Conservation (phyloP, 2,113 vertebrate genomes). For the Platichthys stellatus region DNA sequence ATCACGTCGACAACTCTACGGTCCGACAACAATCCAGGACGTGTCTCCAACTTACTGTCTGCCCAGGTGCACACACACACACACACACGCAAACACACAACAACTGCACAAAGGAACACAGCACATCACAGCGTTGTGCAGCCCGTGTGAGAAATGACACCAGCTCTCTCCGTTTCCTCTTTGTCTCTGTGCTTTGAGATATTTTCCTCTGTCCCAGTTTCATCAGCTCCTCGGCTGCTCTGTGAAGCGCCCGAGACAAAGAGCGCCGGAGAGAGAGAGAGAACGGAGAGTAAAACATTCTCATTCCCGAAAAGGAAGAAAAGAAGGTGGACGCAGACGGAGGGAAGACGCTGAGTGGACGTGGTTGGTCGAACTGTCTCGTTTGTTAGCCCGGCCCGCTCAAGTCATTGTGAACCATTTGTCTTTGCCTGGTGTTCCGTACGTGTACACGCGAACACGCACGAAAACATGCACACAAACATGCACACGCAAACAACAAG, state of each 20-base stretch:
- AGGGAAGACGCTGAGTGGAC: conserved; percentile 52
- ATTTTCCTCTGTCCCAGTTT: conserved; percentile 77
- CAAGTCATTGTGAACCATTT: conserved; percentile 57
- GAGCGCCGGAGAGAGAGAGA: conserved; percentile 41
- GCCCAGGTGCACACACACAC: conserved; percentile 38
- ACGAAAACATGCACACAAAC: too few relatives aligned
- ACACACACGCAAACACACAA: conserved; percentile 39
- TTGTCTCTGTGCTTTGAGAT: conserved; percentile 71
- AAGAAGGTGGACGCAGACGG: conserved; percentile 46
- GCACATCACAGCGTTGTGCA: conserved; percentile 43
- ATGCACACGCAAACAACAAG: conserved; percentile 54
- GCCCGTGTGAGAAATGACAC: conserved; percentile 52
- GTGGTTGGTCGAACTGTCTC: conserved; percentile 23
- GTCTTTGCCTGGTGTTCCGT: conserved; percentile 50
- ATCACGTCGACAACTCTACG: conserved; percentile 32
- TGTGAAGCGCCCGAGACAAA: conserved; percentile 57
- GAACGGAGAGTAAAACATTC: conserved; percentile 35
- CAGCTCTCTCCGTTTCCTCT: conserved; percentile 55
- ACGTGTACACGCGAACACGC: conserved; percentile 40
- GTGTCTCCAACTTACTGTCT: conserved; percentile 22
- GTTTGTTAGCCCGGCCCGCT: conserved; percentile 52
- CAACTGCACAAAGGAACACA: conserved; percentile 39
- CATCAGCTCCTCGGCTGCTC: conserved; percentile 64
- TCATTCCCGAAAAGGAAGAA: conserved; percentile 21
- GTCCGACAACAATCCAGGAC: conserved; percentile 17